Conservation (phyloP, 2,888 invertebrate genomes). For the Galerucella pusilla region DNA sequence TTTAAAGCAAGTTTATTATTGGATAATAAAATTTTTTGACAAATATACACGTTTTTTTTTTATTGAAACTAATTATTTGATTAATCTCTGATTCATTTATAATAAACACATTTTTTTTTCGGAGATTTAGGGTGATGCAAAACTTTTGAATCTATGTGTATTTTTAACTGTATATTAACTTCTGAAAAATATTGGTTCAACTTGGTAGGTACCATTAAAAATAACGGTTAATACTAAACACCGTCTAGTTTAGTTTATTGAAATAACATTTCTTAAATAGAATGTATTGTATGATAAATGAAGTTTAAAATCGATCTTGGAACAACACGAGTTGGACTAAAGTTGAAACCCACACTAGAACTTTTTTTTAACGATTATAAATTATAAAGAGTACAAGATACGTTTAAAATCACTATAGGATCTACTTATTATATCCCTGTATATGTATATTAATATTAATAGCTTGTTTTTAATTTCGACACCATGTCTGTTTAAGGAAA, state of each 20-base stretch:
- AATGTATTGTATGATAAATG: constrained; percentile 27
- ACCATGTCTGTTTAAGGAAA: not conserved
- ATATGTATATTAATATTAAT: not conserved
- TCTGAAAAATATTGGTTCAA: not conserved
- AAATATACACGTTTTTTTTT: too few species aligned
- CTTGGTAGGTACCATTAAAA: constrained; percentile 8
- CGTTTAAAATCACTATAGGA: not conserved
- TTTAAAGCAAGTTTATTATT: too few species aligned
- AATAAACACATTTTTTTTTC: too few species aligned
- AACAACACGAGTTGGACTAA: constrained; percentile 16
- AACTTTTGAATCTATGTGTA: too few species aligned
- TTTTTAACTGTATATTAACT: too few species aligned
- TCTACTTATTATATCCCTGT: not conserved
- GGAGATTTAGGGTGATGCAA: too few species aligned
- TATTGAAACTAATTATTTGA: too few species aligned
- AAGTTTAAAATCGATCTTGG: constrained; percentile 27
- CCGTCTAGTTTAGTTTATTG: constrained; percentile 27
- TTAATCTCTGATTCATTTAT: too few species aligned
- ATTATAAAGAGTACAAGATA: not conserved
- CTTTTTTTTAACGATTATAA: not conserved
- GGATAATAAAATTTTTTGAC: too few species aligned
- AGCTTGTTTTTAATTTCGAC: not conserved
- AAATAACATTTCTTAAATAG: constrained; percentile 26
- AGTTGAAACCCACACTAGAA: constrained; percentile 13
- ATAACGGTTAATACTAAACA: constrained; percentile 34